Conservation (phyloP, 1,140 invertebrate genomes). For the Oreohelix idahoensis region DNA sequence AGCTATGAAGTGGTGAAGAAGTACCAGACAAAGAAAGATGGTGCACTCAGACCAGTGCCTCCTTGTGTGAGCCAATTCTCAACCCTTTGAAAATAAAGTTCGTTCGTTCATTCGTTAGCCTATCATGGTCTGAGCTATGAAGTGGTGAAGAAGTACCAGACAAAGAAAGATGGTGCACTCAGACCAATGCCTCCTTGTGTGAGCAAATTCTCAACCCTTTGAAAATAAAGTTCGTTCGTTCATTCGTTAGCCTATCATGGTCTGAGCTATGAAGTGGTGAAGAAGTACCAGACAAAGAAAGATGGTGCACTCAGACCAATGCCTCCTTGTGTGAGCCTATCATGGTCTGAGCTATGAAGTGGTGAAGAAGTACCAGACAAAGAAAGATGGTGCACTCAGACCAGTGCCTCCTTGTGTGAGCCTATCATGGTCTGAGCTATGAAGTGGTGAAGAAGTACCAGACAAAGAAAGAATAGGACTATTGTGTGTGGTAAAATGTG, state of each 20-base stretch:
- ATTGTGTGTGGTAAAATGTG: too few species aligned
- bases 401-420: not conserved
- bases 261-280: not conserved
- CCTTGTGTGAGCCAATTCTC: too few species aligned
- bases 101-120: too few species aligned
- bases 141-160: not conserved
- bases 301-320: not conserved
- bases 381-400: not conserved
- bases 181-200: too few species aligned
- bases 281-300: not conserved
- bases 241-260: too few species aligned
- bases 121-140: constrained; percentile 6
- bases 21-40: not conserved
- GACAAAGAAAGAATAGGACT: too few species aligned
- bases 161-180: too few species aligned
- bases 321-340: not conserved
- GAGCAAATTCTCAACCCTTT: too few species aligned
- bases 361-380: not conserved
- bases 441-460: not conserved
- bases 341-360: constrained; percentile 6
- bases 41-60: too few species aligned
- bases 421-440: constrained; percentile 1
- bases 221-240: too few species aligned
- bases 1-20: not conserved
- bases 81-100: too few species aligned